Evolutionary conservation across 2,888 invertebrate genomes (phyloP), one percentile per base, ranked within the genome.

Genomic region (Tetramorium bicarinatum): DNA sequence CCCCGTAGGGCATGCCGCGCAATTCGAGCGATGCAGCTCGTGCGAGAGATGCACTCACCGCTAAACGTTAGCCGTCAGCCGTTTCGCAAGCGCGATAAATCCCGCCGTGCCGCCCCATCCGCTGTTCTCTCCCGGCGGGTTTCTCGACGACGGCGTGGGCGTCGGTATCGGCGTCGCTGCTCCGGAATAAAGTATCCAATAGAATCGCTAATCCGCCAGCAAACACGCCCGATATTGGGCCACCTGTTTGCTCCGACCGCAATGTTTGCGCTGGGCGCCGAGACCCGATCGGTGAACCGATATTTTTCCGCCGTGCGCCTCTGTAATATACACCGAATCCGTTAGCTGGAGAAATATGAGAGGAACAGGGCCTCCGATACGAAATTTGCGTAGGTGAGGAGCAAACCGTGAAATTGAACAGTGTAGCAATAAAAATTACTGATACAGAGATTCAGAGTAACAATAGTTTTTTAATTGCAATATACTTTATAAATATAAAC

Each of bases 171-270:
- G 72, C 79, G 79, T 72, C 72, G 71, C 59, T 47, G 66, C 69
- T 71, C 62, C 64, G 82, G 84, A 87, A 90, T 87, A 86, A 90
- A 90, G 87, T 87, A 88, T 90, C 90, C 83, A 82, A 87, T 87
- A 80, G 87, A 88, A 90, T 91, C 85, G 89, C 85, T 91, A 91
- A 91, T 91, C 86, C 90, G 66, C 75, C 74, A 82, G 85, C 89
- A 90, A 91, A 90, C 90, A 90, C 81, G 86, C 54, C 82, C 84
- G 89, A 90, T 90, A 90, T 89, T 88, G 91, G 83, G 82, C 89
- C 89, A 89, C 88, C 91, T 89, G 91, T 92, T 91, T 89, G 91
- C 89, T 75, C 79, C 75, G 67, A 66, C 89, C 82, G 84, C 87
- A 74, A 83, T 89, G 90, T 89, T 90, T 88, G 84, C 89, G 83